Conservation (phyloP, 2,113 vertebrate genomes). For the Cryptotis parvus region DNA sequence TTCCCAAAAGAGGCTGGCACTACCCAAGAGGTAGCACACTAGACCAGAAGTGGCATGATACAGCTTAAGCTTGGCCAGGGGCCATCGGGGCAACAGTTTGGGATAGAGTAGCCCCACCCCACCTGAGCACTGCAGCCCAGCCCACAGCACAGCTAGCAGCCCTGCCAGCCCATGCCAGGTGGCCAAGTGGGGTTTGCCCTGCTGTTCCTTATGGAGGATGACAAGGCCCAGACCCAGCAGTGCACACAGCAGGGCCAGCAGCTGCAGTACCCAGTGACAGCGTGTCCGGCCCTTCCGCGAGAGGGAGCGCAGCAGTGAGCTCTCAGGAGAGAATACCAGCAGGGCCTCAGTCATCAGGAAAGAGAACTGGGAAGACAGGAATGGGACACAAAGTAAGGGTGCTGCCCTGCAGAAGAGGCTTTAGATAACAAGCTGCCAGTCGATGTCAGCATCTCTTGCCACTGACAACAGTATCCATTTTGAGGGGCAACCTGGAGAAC, state of each 20-base stretch:
- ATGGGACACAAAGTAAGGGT: background rate
- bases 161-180: slow-evolving; percentile 95
- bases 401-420: background rate
- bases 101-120: slow-evolving; percentile 92
- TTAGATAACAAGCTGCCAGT: background rate
- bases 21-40: slow-evolving; percentile 93
- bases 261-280: slow-evolving; percentile 94
- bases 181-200: slow-evolving; percentile 92
- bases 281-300: slow-evolving; percentile 93
- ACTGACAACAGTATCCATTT: background rate
- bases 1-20: slow-evolving; percentile 93
- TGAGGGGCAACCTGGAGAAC: background rate
- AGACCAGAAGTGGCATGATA: slow-evolving; percentile 95
- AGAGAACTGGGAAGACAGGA: slow-evolving; percentile 90
- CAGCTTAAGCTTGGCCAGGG: slow-evolving; percentile 94
- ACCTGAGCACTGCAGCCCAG: slow-evolving; percentile 88
- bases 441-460: background rate
- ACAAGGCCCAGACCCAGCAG: slow-evolving; percentile 91
- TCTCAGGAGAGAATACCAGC: slow-evolving; percentile 94
- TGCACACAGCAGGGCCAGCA: slow-evolving; percentile 90
- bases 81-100: slow-evolving; percentile 94
- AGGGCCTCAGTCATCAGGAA: slow-evolving; percentile 97
- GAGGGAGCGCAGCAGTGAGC: slow-evolving; percentile 89
- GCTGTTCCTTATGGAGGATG: slow-evolving; percentile 93
- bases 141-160: slow-evolving; percentile 89